These are phyloP conservation scores for Phortica okadai DNA, from an alignment of 2,888 invertebrate genomes.

Conservation along the genomic window DNA sequence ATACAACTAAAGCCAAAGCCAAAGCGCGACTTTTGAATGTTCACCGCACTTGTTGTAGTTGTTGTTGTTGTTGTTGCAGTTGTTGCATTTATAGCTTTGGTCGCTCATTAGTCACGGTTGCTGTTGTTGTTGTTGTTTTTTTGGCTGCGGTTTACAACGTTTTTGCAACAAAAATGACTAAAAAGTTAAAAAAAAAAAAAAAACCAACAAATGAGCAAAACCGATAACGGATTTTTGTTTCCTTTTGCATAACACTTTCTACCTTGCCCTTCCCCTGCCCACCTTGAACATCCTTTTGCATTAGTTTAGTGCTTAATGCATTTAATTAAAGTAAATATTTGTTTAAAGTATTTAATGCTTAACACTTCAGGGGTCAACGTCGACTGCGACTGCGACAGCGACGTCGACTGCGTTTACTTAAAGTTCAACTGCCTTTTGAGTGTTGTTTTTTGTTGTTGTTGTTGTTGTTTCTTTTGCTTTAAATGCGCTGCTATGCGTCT, in stretches of 20 bases:
- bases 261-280: not conserved
- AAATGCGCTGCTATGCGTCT: not conserved
- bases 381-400: not conserved
- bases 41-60: conserved; percentile 8
- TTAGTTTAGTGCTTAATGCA: not conserved
- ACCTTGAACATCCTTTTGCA: not conserved
- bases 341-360: not conserved
- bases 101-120: not conserved
- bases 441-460: not conserved
- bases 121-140: not conserved
- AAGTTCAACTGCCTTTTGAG: conserved; percentile 28
- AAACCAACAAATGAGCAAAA: not conserved
- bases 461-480: not conserved
- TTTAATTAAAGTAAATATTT: conserved; percentile 8
- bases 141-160: not conserved
- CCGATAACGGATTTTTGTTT: not conserved
- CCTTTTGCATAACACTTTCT: too few relatives aligned
- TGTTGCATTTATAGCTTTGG: not conserved
- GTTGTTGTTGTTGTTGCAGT: not conserved
- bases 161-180: not conserved
- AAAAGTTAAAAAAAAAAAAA: not conserved
- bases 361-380: not conserved
- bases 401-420: not conserved
- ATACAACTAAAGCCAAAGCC: too few relatives aligned
- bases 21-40: too few relatives aligned